Percentiles rank a stretch among this genome's conserved stretches.
These are phyloP conservation scores for Musca domestica DNA, from an alignment of 1,140 invertebrate genomes.

Conservation along the genomic window DNA sequence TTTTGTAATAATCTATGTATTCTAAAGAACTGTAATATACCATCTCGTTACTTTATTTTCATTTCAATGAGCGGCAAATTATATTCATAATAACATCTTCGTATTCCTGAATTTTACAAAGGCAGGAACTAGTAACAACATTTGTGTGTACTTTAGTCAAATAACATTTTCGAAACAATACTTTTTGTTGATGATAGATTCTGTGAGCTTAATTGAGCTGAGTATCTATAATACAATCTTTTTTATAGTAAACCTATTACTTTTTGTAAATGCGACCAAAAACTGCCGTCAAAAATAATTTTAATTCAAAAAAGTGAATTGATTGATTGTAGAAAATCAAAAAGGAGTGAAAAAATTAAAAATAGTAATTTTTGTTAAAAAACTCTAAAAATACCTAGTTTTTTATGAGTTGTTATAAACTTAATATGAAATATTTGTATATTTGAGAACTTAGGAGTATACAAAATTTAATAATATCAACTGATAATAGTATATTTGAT, in stretches of 20 bases:
- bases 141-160: not conserved
- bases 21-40: not conserved
- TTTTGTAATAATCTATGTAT: no score
- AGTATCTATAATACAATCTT: slow-evolving; percentile 15
- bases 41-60: not conserved
- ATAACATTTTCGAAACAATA: slow-evolving; percentile 18
- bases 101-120: slow-evolving; percentile 15
- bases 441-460: slow-evolving; percentile 14
- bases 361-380: not conserved
- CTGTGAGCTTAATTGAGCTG: slow-evolving; percentile 5
- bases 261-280: slow-evolving; percentile 9
- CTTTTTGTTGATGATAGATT: slow-evolving; percentile 1
- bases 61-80: slow-evolving; percentile 11
- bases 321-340: not conserved
- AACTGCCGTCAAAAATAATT: slow-evolving; percentile 1
- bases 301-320: slow-evolving; percentile 1
- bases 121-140: slow-evolving; percentile 15
- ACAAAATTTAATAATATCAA: not conserved
- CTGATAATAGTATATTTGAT: not conserved
- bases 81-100: slow-evolving; percentile 3
- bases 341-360: not conserved
- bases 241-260: not conserved
- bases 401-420: not conserved
- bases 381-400: not conserved
- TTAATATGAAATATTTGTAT: not conserved